Base-by-base conservation (phyloP, 2,797 vertebrate genomes). In the Geotrypetes seraphini region DNA sequence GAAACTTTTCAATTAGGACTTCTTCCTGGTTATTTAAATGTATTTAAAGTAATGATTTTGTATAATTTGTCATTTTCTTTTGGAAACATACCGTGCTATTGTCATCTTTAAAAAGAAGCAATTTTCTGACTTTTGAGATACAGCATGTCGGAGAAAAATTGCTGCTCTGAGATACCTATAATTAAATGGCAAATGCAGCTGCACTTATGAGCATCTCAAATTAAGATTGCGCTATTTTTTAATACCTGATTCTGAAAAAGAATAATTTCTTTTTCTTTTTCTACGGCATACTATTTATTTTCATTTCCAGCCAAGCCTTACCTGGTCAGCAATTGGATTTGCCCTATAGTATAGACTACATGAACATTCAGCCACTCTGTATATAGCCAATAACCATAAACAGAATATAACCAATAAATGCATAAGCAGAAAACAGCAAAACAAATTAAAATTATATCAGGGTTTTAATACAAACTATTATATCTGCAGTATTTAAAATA, bases 121-220 rank as follows among this genome's bases (percentile, higher is more conserved):
- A 95, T 97, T 96, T 93, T 84, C 85, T 90, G 88, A 96, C 91
- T 94, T 94, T 90, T 83, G 89, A 91, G 88, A 92, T 82, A 84
- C 80, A 85, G 87, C 79, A 85, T 89, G 95, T 96, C 91, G 92
- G 57, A 47, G 60, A 86, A 78, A 96, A 97, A 97, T 97, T 90
- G 89, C 89, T 78, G 84, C 85, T 83, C 78, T 75, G 72, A 78
- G 79, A 93, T 84, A 87, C 83, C 86, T 79, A 65, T 92, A 95
- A 98, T 97, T 98, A 97, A 94, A 88, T 84, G 63, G 78, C 84
- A 88, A 90, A 90, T 84, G 85, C 84, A 87, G 87, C 88, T 88
- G 84, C 86, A 85, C 69, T 82, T 80, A 73, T 51, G 73, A 77
- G 73, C 77, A 69, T 78, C 74, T 78, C 84, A 85, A 88, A 88